phyloP scores from a whole-genome alignment of 1,140 invertebrate species.

The Rhizoglyphus robini region DNA sequence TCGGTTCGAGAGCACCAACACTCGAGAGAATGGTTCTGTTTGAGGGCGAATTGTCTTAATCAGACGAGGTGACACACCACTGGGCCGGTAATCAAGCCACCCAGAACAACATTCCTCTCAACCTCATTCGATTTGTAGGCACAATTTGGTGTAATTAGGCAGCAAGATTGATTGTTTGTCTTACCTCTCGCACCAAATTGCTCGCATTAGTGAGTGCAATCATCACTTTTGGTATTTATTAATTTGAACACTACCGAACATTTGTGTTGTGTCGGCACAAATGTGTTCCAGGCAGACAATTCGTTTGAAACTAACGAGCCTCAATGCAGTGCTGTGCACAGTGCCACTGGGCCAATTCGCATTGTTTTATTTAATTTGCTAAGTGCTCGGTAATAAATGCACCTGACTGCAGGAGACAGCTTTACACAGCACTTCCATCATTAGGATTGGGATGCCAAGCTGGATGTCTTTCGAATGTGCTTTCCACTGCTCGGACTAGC shows the following conservation, averaged over 20 bases:
- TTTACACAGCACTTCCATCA: not conserved
- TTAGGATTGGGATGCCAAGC: not conserved
- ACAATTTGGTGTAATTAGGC: not conserved
- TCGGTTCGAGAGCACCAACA: too few relatives aligned
- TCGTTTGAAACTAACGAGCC: too few relatives aligned
- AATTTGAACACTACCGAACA: too few relatives aligned
- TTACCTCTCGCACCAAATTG: too few relatives aligned
- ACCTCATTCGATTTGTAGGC: not conserved
- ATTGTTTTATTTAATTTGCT: not conserved
- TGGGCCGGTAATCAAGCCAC: not conserved
- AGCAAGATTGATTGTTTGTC: not conserved
- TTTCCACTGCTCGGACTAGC: not conserved
- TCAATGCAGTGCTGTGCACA: too few relatives aligned
- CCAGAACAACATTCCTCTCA: not conserved
- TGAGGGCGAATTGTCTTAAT: not conserved
- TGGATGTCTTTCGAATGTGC: not conserved
- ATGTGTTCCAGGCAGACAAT: too few relatives aligned
- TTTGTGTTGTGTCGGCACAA: too few relatives aligned
- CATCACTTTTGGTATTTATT: too few relatives aligned
- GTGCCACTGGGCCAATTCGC: too few relatives aligned
- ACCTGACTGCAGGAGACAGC: not conserved
- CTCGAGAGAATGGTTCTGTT: not conserved
- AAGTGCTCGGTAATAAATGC: not conserved
- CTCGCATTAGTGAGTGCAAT: too few relatives aligned
- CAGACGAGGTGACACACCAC: not conserved